Conservation (phyloP, 2,888 invertebrate species). For the Sarcophaga caerulescens region DNA sequence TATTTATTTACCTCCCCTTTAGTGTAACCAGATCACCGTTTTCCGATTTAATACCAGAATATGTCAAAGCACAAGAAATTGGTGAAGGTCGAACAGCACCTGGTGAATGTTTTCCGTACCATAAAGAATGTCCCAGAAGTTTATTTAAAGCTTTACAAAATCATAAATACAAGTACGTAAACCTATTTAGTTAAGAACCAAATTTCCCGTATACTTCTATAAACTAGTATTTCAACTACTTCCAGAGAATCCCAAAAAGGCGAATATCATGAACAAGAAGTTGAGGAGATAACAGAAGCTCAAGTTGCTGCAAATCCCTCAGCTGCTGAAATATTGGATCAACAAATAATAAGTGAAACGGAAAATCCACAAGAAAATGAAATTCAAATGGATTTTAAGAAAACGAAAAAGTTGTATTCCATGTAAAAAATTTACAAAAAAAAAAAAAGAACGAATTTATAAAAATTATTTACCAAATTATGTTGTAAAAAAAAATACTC, state of each 20-base stretch:
- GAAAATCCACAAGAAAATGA: conserved; percentile 42
- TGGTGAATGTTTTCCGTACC: conserved; percentile 93
- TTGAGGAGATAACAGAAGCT: conserved; percentile 69
- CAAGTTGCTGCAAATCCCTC: conserved; percentile 38
- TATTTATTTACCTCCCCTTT: conserved; percentile 32
- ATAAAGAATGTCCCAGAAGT: conserved; percentile 90
- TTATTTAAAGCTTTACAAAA: conserved; percentile 83
- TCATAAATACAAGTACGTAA: conserved; percentile 75
- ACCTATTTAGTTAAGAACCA: not conserved
- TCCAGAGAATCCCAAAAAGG: conserved; percentile 69
- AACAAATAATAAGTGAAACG: conserved; percentile 29
- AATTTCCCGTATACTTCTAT: not conserved
- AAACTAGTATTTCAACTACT: not conserved
- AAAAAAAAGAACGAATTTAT: not conserved
- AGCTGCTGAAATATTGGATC: conserved; percentile 57
- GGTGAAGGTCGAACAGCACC: conserved; percentile 85
- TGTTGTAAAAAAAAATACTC: not conserved
- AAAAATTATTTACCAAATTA: not conserved
- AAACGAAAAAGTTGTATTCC: conserved; percentile 42
- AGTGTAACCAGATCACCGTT: conserved; percentile 93
- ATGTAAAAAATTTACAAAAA: conserved; percentile 55
- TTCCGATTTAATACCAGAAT: conserved; percentile 87
- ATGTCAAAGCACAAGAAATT: conserved; percentile 90
- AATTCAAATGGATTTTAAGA: conserved; percentile 29
- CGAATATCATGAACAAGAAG: conserved; percentile 78